Conservation (phyloP, 2,888 invertebrate species). For the Sarcophaga subvicina region DNA sequence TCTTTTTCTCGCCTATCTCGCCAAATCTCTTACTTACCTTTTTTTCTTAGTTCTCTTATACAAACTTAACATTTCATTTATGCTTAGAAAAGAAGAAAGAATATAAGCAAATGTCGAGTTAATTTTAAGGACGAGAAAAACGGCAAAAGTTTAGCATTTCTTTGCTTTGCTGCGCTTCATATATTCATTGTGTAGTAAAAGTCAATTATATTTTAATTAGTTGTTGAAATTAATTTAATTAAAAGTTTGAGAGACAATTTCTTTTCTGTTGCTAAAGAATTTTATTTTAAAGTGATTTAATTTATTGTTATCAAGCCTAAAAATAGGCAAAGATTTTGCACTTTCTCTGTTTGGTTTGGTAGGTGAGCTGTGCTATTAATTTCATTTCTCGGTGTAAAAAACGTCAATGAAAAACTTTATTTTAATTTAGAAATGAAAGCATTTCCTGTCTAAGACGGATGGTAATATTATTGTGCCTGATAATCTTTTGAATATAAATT, state of each 20-base stretch:
- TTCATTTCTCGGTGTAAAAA: not conserved
- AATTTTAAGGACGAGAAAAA: not conserved
- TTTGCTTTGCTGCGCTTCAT: not conserved
- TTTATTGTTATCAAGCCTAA: conserved; percentile 26
- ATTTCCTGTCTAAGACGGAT: not conserved
- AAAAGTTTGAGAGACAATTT: conserved; percentile 54
- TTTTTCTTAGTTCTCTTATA: not conserved
- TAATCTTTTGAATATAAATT: not conserved
- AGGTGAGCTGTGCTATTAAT: conserved; percentile 11
- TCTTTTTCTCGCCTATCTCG: no score
- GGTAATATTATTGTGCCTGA: not conserved
- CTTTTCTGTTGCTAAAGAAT: conserved; percentile 13
- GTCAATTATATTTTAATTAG: conserved; percentile 62
- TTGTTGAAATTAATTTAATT: conserved; percentile 60
- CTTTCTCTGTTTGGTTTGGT: no score
- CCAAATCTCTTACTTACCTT: not conserved
- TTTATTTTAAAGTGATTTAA: conserved; percentile 27
- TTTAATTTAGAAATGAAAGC: not conserved
- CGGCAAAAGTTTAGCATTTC: conserved; percentile 7
- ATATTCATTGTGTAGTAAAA: conserved; percentile 39
- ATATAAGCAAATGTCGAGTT: no score
- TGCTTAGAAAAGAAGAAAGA: not conserved
- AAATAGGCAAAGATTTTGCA: conserved; percentile 11
- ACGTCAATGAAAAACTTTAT: not conserved
- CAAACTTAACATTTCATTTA: conserved; percentile 12